Evolutionary conservation across 2,888 invertebrate species (phyloP).

Genomic region (Dastarcus helophoroides): DNA sequence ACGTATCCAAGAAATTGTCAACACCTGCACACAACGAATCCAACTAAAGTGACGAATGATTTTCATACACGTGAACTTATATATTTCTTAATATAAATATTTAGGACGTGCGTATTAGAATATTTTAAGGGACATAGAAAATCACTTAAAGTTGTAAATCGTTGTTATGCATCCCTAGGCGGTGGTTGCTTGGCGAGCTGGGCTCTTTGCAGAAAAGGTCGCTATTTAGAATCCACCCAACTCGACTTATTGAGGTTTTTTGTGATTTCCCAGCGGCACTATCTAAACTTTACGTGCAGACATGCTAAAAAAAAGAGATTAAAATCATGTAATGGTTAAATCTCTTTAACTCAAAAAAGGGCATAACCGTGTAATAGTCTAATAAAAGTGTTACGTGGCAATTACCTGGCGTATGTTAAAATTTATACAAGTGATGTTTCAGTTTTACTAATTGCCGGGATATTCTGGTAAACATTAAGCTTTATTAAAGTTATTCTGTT

Average conservation of each 20-base stretch:
- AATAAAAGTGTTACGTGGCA: conserved; percentile 13
- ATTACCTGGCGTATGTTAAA: no score
- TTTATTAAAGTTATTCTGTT: no score
- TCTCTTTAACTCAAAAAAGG: conserved; percentile 14
- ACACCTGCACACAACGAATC: no score
- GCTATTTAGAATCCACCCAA: conserved; percentile 19
- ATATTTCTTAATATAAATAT: no score
- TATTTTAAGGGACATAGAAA: conserved; percentile 18
- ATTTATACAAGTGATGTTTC: no score
- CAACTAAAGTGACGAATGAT: no score
- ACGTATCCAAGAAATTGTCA: no score
- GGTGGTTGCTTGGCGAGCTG: conserved; percentile 16
- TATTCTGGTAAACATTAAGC: no score
- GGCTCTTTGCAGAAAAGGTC: conserved; percentile 15
- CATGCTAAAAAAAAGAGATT: conserved; percentile 18
- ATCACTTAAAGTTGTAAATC: conserved; percentile 24
- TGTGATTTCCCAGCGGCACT: conserved; percentile 20
- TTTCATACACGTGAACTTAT: no score
- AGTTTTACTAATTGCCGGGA: no score
- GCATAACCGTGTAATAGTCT: conserved; percentile 11
- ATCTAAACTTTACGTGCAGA: conserved; percentile 18
- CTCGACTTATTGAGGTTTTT: conserved; percentile 21
- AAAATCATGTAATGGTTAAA: conserved; percentile 16
- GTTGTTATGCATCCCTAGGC: conserved; percentile 19
- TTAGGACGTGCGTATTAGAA: no score